phyloP scores from a whole-genome alignment of 2,113 vertebrate genomes.

The Rhinolophus ferrumequinum region DNA sequence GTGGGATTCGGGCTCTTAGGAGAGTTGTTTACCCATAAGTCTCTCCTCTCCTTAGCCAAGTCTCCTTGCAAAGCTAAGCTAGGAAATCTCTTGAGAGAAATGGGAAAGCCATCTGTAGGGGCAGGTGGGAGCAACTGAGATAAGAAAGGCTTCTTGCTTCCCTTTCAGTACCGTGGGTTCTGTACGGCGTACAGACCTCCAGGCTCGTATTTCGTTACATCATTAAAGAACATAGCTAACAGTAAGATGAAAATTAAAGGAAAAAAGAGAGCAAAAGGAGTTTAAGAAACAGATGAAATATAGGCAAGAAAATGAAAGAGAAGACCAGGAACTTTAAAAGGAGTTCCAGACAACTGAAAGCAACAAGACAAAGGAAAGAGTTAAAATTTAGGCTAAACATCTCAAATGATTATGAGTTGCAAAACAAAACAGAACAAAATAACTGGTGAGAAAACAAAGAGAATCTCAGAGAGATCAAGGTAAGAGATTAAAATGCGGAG shows the following conservation, averaged over 20 bases:
- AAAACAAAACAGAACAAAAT: neutral
- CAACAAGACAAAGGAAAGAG: neutral
- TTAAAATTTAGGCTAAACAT: neutral
- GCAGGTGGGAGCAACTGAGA: neutral
- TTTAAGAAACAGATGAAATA: neutral
- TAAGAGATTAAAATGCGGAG: conserved; percentile 28
- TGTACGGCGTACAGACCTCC: accelerated
- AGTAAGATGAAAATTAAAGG: neutral
- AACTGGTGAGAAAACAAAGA: neutral
- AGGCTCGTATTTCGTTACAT: neutral
- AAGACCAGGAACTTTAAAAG: neutral
- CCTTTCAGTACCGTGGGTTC: neutral
- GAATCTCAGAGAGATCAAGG: neutral
- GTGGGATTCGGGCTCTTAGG: neutral
- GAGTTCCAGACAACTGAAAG: neutral
- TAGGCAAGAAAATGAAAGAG: neutral
- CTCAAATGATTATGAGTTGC: neutral
- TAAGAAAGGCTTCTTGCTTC: neutral
- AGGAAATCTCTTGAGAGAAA: neutral
- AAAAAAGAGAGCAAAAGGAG: neutral
- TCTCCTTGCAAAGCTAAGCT: conserved; percentile 13
- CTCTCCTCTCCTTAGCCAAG: neutral
- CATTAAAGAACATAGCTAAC: neutral
- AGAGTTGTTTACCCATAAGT: neutral
- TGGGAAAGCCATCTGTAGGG: neutral